phyloP scores from a whole-genome alignment of 2,888 invertebrate genomes.

The Drosophila kanekoi region DNA sequence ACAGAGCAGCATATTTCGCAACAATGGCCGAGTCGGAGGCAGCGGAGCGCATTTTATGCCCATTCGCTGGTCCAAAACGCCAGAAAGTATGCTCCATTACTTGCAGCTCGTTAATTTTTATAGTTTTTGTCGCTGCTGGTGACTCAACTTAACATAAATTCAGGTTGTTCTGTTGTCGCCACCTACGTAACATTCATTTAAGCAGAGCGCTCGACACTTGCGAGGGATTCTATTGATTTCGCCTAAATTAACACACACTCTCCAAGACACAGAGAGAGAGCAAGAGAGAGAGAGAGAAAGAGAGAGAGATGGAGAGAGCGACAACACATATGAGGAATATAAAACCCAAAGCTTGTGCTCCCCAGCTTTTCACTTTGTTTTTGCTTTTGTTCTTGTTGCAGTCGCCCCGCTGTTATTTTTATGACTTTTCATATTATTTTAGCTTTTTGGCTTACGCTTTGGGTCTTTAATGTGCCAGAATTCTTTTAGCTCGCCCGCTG shows the following conservation, averaged over 20 bases:
- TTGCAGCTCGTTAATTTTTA: slow-evolving; percentile 80
- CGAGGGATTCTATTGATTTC: slow-evolving; percentile 74
- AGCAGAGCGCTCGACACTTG: slow-evolving; percentile 31
- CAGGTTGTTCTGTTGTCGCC: slow-evolving; percentile 46
- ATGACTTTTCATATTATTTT: slow-evolving; percentile 75
- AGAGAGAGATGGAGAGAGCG: not conserved
- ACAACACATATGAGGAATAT: slow-evolving; percentile 25
- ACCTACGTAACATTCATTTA: slow-evolving; percentile 63
- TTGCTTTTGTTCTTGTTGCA: slow-evolving; percentile 13
- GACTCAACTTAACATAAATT: slow-evolving; percentile 65
- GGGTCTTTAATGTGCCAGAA: slow-evolving; percentile 61
- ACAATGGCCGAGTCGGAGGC: slow-evolving; percentile 44
- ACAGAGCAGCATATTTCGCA: slow-evolving; percentile 20
- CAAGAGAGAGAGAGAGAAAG: not conserved
- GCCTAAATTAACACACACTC: slow-evolving; percentile 74
- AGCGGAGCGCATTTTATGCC: slow-evolving; percentile 75
- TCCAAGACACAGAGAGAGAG: not conserved
- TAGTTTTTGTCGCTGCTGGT: slow-evolving; percentile 63
- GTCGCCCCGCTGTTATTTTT: slow-evolving; percentile 73
- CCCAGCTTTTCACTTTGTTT: slow-evolving; percentile 14
- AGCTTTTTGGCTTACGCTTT: slow-evolving; percentile 57
- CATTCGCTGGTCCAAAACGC: slow-evolving; percentile 42
- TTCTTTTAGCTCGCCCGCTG: slow-evolving; percentile 62
- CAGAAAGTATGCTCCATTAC: slow-evolving; percentile 78
- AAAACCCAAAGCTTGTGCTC: slow-evolving; percentile 24